Conservation (phyloP, 2,888 invertebrate species). For the Antitype chi region DNA sequence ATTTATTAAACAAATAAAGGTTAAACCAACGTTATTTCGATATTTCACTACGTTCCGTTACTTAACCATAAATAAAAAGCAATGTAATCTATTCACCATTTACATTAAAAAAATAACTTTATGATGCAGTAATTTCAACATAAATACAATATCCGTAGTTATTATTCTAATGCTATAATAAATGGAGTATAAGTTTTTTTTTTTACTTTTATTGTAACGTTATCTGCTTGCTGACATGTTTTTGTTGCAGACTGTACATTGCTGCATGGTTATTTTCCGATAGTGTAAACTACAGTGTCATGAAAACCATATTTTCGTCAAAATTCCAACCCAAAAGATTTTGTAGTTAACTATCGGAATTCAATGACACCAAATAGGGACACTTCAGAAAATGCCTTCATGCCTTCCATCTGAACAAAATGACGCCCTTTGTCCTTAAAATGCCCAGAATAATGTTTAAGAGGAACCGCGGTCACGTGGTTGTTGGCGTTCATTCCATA, state of each 20-base stretch:
- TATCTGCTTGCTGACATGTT: slow-evolving; percentile 3
- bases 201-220: background rate
- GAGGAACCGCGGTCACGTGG: background rate
- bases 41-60: background rate
- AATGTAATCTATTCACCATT: too few species aligned
- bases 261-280: background rate
- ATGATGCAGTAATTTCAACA: too few species aligned
- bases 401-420: background rate
- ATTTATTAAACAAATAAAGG: background rate
- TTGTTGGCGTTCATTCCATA: background rate
- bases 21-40: background rate
- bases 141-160: too few species aligned
- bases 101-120: too few species aligned
- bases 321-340: background rate
- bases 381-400: background rate
- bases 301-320: background rate
- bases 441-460: background rate
- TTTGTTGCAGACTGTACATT: slow-evolving; percentile 9
- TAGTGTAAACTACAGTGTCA: background rate
- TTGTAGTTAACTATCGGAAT: background rate
- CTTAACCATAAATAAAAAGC: too few species aligned
- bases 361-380: background rate
- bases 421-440: background rate
- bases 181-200: background rate
- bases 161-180: too few species aligned